phyloP scores from a whole-genome alignment of 2,113 vertebrate species.

The Anarrhichthys ocellatus region DNA sequence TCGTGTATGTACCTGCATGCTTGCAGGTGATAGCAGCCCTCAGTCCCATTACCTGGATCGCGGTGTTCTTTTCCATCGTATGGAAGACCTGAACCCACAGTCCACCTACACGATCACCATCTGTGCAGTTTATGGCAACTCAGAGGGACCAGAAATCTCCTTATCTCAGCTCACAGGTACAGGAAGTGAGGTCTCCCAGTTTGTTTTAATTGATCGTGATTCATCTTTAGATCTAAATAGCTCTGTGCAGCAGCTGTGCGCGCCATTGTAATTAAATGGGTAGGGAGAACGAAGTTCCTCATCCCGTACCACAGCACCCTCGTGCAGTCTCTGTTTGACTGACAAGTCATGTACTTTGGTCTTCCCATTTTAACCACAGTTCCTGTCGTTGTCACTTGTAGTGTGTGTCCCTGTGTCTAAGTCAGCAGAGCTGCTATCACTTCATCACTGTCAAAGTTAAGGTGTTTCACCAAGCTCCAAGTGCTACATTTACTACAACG shows the following conservation, averaged over 20 bases:
- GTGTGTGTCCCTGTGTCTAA: constrained; percentile 44
- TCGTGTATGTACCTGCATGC: background rate
- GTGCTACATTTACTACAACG: constrained; percentile 21
- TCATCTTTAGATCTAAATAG: constrained; percentile 42
- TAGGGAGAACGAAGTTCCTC: constrained; percentile 31
- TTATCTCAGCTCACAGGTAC: constrained; percentile 89
- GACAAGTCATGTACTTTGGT: constrained; percentile 76
- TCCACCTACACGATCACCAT: constrained; percentile 84
- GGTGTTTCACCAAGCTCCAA: constrained; percentile 19
- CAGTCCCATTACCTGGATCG: constrained; percentile 83
- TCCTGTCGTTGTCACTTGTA: constrained; percentile 57
- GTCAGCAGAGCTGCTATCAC: constrained; percentile 57
- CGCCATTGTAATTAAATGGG: constrained; percentile 64
- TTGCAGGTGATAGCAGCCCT: constrained; percentile 68
- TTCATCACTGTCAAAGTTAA: constrained; percentile 46
- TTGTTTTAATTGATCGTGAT: constrained; percentile 28
- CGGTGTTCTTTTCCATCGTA: constrained; percentile 74
- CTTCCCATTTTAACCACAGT: constrained; percentile 70
- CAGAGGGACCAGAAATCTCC: constrained; percentile 85
- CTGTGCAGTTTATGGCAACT: constrained; percentile 84
- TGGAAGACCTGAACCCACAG: constrained; percentile 80
- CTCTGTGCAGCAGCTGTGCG: constrained; percentile 39
- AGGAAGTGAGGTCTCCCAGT: background rate
- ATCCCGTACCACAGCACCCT: constrained; percentile 41
- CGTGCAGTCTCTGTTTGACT: constrained; percentile 58